Evolutionary conservation across 2,113 vertebrate species (phyloP).

Genomic region (Sphaerodactylus townsendi): DNA sequence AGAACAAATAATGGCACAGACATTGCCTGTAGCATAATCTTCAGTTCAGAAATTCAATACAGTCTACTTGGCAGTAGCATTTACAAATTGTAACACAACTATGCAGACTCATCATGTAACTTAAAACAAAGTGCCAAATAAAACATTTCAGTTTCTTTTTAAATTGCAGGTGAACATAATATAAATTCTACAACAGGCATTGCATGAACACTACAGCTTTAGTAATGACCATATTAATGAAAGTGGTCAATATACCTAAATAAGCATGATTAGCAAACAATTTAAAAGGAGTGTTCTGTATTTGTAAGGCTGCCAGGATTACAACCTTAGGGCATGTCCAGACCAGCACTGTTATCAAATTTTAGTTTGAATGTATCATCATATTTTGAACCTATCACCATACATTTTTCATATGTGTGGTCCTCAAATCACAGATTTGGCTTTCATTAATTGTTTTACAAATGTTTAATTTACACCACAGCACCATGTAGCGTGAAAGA

Average conservation of each 20-base stretch:
- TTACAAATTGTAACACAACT: background rate
- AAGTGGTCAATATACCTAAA: background rate
- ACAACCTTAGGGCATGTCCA: background rate
- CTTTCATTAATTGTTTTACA: background rate
- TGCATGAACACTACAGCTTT: background rate
- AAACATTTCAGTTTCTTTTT: background rate
- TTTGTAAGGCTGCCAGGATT: background rate
- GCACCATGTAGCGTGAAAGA: background rate
- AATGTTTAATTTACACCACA: background rate
- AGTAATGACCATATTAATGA: background rate
- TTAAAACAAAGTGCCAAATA: background rate
- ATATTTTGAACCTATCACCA: background rate
- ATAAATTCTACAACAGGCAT: too few relatives aligned
- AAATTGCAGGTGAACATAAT: background rate
- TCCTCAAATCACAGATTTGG: background rate
- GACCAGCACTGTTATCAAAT: background rate
- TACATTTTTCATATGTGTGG: background rate
- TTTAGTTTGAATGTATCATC: background rate
- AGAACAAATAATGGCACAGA: conserved; percentile 51
- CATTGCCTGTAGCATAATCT: conserved; percentile 34
- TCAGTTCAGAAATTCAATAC: conserved; percentile 33
- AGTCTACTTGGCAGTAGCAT: conserved; percentile 28
- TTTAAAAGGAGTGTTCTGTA: background rate
- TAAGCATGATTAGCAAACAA: background rate
- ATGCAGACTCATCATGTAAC: background rate